These are phyloP conservation scores for Ophthalmolycus amberensis DNA, from an alignment of 2,113 vertebrate genomes.

Conservation along the genomic window DNA sequence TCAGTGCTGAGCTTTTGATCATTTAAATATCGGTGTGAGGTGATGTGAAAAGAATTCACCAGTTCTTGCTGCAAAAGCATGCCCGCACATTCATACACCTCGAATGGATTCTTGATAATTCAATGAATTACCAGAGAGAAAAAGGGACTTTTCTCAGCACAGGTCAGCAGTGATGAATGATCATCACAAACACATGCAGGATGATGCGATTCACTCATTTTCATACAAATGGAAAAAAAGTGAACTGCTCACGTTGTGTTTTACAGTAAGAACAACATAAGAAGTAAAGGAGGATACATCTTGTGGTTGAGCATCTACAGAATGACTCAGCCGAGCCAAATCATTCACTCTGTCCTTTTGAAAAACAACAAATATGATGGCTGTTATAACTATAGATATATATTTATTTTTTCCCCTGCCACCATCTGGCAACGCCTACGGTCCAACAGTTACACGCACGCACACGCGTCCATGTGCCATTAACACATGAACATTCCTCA, in stretches of 20 bases:
- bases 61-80: constrained; percentile 20
- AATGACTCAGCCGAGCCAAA: constrained; percentile 54
- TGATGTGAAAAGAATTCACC: constrained; percentile 17
- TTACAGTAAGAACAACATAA: constrained; percentile 23
- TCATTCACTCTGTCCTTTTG: constrained; percentile 43
- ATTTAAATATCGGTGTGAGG: constrained; percentile 26
- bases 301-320: constrained; percentile 42
- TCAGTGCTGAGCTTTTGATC: constrained; percentile 42
- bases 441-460: constrained; percentile 53
- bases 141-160: neutral
- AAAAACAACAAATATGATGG: constrained; percentile 46
- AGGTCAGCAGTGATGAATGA: constrained; percentile 22
- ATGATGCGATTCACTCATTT: neutral
- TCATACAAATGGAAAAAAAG: constrained; percentile 1
- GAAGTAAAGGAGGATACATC: constrained; percentile 23
- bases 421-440: constrained; percentile 79
- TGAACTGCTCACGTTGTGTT: constrained; percentile 11
- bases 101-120: constrained; percentile 20
- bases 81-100: constrained; percentile 8
- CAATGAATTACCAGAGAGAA: constrained; percentile 5
- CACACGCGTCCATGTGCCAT: constrained; percentile 17
- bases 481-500: constrained; percentile 42
- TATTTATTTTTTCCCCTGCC: constrained; percentile 41
- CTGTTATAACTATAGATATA: constrained; percentile 8
- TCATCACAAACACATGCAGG: constrained; percentile 29